Base-by-base conservation (phyloP, 1,140 invertebrate genomes). In the Amphibalanus amphitrite region DNA sequence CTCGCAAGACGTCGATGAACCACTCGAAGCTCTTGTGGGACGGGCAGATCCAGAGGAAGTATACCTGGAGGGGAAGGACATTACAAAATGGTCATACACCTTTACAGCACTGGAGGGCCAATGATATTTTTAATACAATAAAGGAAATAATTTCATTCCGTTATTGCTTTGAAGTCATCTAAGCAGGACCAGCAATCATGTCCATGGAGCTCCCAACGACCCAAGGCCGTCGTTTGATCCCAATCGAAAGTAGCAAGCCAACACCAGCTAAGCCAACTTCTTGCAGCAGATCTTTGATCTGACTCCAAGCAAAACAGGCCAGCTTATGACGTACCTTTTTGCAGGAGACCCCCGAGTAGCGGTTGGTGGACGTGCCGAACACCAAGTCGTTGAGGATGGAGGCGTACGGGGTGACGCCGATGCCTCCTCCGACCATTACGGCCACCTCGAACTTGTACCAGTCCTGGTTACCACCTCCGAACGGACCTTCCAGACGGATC, bases 1-100 rank as follows among this genome's bases (percentile, higher is more conserved):
- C 94, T 70, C 95, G 84, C 29, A 99, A 82, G n/a, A 98, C 96
- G 79, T 99, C 97, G 75, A 99, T 97, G 80, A 99, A 96, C 97
- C 97, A 99, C 81, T 99, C 97, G 79, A 98, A 99, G 79, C 98
- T 95, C 74, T 96, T 93, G 80, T 99, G 97, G 4, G 95, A 97
- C 6, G 95, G 95, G 78, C 96, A 99, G 75, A 99, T 97, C 97
- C 97, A 99, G 10, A 99, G 82, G 82, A 99, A 99, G 82, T 99
- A 99, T 0, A 99, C 92, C 92, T 95, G 77, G 64, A 38, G 4
- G 15, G 15, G n/a, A n/a, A n/a, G n/a, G n/a, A n/a, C n/a, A n/a
- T n/a, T n/a, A n/a, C n/a, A n/a, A n/a, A n/a, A n/a, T n/a, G n/a
- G n/a, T n/a, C n/a, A n/a, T n/a, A n/a, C n/a, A n/a, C n/a, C n/a